Evolutionary conservation across 2,888 invertebrate species (phyloP).

Genomic region (Sericinus montela): DNA sequence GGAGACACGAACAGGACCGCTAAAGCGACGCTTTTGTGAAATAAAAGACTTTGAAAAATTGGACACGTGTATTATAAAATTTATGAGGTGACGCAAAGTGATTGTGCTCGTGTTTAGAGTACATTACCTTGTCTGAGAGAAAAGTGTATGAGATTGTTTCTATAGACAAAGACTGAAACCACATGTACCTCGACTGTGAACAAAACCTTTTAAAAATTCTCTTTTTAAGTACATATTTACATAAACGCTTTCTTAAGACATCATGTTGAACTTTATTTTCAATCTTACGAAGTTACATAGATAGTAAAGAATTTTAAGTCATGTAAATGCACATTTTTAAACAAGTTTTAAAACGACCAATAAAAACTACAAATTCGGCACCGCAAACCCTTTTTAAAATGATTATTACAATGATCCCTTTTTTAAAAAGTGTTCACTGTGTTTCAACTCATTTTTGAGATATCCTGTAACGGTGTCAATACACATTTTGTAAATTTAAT

Average conservation of each 20-base stretch:
- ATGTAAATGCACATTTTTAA: too few relatives aligned
- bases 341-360: too few relatives aligned
- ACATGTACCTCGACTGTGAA: not conserved
- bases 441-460: not conserved
- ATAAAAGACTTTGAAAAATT: conserved; percentile 31
- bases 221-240: too few relatives aligned
- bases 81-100: conserved; percentile 29
- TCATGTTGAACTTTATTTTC: too few relatives aligned
- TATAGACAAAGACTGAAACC: conserved; percentile 8
- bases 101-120: conserved; percentile 8
- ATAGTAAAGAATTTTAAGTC: too few relatives aligned
- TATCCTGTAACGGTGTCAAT: not conserved
- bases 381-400: too few relatives aligned
- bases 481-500: conserved; percentile 4
- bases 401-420: too few relatives aligned
- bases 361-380: too few relatives aligned
- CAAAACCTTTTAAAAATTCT: not conserved
- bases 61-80: conserved; percentile 25
- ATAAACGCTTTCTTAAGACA: too few relatives aligned
- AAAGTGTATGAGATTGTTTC: not conserved
- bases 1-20: conserved; percentile 14
- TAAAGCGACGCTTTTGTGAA: conserved; percentile 23
- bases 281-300: too few relatives aligned
- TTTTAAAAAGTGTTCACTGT: too few relatives aligned
- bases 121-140: conserved; percentile 7